A percentile compares a stretch with the other conserved stretches of the same genome.
These are phyloP conservation scores for Squalus acanthias DNA, from an alignment of 2,797 vertebrate genomes.

Conservation along the genomic window DNA sequence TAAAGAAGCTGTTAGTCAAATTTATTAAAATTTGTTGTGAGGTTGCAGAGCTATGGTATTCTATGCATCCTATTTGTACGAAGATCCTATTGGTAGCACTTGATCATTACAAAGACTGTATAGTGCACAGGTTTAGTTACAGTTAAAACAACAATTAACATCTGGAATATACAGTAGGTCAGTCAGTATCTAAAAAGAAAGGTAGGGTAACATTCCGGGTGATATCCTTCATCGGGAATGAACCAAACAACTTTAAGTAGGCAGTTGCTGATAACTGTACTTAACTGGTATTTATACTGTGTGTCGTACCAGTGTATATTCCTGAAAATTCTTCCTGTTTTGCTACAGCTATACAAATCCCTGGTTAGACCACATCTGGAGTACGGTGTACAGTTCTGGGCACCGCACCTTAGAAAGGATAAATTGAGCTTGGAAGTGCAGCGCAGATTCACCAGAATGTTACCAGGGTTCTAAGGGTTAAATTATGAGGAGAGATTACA, in stretches of 20 bases:
- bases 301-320: not conserved
- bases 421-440: no score
- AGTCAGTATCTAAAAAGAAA: not conserved
- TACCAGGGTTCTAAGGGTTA: not conserved
- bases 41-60: not conserved
- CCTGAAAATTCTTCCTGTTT: not conserved
- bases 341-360: not conserved
- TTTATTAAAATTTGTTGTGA: not conserved
- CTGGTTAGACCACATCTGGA: not conserved
- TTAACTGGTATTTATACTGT: not conserved
- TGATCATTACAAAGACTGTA: not conserved
- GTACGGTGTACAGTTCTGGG: not conserved
- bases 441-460: not conserved
- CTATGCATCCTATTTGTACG: no score
- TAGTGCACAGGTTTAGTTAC: not conserved
- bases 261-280: not conserved
- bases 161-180: not conserved
- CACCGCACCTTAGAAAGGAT: not conserved
- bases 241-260: not conserved
- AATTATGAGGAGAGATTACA: no score
- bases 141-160: not conserved
- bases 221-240: not conserved
- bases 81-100: not conserved
- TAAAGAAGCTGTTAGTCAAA: not conserved
- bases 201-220: not conserved